Evolutionary conservation across 2,797 vertebrate species (phyloP).

Genomic region (Peromyscus aztecus): DNA sequence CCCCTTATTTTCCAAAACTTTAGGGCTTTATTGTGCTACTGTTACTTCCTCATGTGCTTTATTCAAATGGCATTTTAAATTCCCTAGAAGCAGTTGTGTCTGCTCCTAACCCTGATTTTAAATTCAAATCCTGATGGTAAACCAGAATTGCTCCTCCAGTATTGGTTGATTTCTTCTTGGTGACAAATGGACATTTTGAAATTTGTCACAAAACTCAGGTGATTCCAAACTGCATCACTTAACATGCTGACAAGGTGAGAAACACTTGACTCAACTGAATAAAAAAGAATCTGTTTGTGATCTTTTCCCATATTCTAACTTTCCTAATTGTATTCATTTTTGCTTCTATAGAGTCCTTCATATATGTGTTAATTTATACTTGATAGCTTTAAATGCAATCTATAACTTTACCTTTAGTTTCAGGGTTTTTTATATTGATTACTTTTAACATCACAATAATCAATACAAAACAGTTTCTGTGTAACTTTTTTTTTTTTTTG

Average conservation of each 20-base stretch:
- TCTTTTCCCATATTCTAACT: not conserved
- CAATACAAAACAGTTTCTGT: not conserved
- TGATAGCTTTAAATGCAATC: not conserved
- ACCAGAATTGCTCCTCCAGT: not conserved
- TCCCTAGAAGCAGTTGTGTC: not conserved
- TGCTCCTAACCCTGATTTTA: too few relatives aligned
- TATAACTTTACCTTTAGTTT: not conserved
- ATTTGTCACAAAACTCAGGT: not conserved
- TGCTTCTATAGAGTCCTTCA: not conserved
- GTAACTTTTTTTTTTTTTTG: not conserved
- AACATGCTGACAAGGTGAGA: not conserved
- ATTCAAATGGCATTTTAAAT: not conserved
- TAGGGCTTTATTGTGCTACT: not conserved
- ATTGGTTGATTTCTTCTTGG: not conserved
- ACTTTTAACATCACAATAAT: not conserved
- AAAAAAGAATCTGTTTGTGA: not conserved
- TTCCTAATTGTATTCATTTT: not conserved
- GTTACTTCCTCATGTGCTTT: not conserved
- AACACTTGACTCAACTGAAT: conserved; percentile 27
- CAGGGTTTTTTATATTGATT: not conserved
- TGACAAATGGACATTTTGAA: not conserved
- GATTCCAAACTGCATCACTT: conserved; percentile 12
- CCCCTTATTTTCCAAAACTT: not conserved
- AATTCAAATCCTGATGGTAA: not conserved
- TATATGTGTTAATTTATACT: not conserved